Base-by-base conservation (phyloP, 2,888 invertebrate genomes). In the Phengaris arion region DNA sequence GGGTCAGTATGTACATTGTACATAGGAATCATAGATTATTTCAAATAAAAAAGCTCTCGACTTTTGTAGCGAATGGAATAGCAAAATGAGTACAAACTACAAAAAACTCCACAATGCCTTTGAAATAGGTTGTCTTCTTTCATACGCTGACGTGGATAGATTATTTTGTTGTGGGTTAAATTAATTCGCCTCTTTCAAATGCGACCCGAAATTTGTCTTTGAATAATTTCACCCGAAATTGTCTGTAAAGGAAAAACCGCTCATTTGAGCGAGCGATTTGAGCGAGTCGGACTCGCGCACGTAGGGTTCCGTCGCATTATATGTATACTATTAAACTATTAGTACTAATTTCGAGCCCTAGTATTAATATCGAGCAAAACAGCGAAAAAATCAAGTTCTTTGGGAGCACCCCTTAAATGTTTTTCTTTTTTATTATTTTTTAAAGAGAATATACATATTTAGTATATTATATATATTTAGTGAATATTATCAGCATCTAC, bases 61-160 rank as follows among this genome's bases (percentile, higher is more conserved):
- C 13, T 64, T 74, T 75, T 77, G 75, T 76, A 78, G 68, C 68
- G 75, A 75, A 75, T 22, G 70, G 76, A 68, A 77, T 75, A 76
- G 75, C 54, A 76, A 79, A 79, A 74, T 76, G 77, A 52, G 75
- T 74, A 76, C 74, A 68, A 77, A 70, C 59, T 75, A 69, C 74
- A 78, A 69, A 78, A 77, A 77, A 75, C 54, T 59, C 68, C 75
- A 77, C 76, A 77, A 77, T 74, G 76, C 78, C 76, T 78, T 77
- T 74, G 74, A 76, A 77, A 77, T 76, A 77, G 75, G 76, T 69
- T 68, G 76, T 76, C 77, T 72, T 75, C 74, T 75, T 68, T 75
- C 75, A 73, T 76, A 68, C 68, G 22, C 75, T 76, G 76, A 76
- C 76, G 73, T 75, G 55, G 76, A 76, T 76, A 75, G 75, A 76